Percentiles rank a stretch among this genome's conserved stretches.
Conservation (phyloP, 2,113 vertebrate species). For the Pundamilia nyererei region DNA sequence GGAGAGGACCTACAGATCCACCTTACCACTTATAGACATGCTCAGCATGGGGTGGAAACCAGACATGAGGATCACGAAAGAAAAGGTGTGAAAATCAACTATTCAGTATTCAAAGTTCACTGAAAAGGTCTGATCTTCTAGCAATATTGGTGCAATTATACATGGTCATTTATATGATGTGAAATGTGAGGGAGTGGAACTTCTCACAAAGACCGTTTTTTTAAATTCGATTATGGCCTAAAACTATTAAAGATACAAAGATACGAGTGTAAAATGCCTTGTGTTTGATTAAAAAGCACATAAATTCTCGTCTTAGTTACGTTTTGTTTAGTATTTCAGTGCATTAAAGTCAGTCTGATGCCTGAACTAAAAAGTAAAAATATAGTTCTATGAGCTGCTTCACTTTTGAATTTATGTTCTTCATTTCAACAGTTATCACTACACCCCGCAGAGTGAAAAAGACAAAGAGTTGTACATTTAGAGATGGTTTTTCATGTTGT, state of each 20-base stretch:
- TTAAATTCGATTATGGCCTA: not conserved
- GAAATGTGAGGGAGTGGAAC: not conserved
- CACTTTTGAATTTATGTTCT: not conserved
- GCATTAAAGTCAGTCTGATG: not conserved
- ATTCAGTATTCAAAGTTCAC: not conserved
- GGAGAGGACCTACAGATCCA: constrained; percentile 23
- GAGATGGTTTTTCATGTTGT: not conserved
- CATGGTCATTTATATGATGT: not conserved
- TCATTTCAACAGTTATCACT: not conserved
- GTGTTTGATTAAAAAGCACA: not conserved
- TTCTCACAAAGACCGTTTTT: not conserved
- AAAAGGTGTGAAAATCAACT: constrained; percentile 42
- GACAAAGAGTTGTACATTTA: not conserved
- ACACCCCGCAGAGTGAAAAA: not conserved
- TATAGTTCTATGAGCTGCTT: not conserved
- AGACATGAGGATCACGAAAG: not conserved
- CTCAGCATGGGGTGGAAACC: not conserved
- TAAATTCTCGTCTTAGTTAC: not conserved
- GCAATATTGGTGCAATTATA: not conserved
- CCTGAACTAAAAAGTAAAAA: not conserved
- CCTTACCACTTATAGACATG: not conserved
- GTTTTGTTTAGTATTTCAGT: not conserved
- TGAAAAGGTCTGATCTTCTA: not conserved
- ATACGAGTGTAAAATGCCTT: not conserved
- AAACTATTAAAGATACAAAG: not conserved